These are phyloP conservation scores for Plutomurus gul DNA, from an alignment of 1,140 invertebrate species.

Conservation along the genomic window DNA sequence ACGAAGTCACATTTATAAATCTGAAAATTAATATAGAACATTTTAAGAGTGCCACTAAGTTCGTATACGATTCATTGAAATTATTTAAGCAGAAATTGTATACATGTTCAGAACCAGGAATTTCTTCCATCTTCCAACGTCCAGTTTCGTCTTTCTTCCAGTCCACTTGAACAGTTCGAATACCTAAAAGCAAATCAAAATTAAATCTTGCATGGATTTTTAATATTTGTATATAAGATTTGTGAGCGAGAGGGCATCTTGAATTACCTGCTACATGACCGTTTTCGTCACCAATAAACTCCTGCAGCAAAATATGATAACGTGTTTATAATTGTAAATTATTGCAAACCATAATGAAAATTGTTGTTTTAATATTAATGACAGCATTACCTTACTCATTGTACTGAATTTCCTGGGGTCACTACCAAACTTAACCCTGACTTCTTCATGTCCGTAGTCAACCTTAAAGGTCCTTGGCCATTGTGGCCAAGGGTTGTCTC, in stretches of 20 bases:
- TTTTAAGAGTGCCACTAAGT: too few species aligned
- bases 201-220: not conserved
- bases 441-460: constrained; percentile 99
- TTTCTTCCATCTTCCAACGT: constrained; percentile 91
- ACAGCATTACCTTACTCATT: constrained; percentile 73
- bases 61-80: too few species aligned
- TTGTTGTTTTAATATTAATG: not conserved
- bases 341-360: not conserved
- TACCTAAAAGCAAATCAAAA: constrained; percentile 64
- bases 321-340: not conserved
- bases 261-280: constrained; percentile 74
- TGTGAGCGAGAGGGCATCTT: too few species aligned
- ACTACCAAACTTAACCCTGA: constrained; percentile 83
- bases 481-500: constrained; percentile 97
- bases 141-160: constrained; percentile 93
- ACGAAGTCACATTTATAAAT: constrained; percentile 87
- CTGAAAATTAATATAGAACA: constrained; percentile 56
- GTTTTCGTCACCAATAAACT: constrained; percentile 89
- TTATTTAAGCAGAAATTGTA: too few species aligned
- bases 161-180: constrained; percentile 86
- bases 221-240: not conserved
- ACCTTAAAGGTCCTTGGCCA: constrained; percentile 95
- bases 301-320: constrained; percentile 61
- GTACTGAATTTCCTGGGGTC: constrained; percentile 94
- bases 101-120: constrained; percentile 77